Evolutionary conservation across 2,888 invertebrate genomes (phyloP), one percentile per base, ranked within the genome.

Genomic region (Drosophila setosimentum): DNA sequence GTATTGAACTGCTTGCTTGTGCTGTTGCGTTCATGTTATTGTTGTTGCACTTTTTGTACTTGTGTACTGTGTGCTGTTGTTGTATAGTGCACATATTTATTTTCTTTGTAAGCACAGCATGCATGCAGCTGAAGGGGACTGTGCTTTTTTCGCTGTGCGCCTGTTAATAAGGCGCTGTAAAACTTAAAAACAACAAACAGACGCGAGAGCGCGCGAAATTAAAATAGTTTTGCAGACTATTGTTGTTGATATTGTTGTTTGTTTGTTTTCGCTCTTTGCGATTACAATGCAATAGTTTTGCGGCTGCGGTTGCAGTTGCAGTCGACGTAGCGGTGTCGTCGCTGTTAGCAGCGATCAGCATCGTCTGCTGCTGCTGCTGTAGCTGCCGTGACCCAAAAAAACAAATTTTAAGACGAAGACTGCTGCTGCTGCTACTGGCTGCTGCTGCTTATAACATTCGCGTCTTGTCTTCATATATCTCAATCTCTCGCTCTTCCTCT

Each of bases 121-220:
- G 73, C 80, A 79, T 45, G 45, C 45, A 45, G 8, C 45, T 45
- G 63, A 50, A 57, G 42, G 51, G 49, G n/a, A 37, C 69, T 76
- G 69, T 71, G 71, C 76, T 80, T 50, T 71, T 72, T 73, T 54
- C 50, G 74, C 91, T 91, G 91, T 65, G 82, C 82, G 90, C 91
- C 91, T 92, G 92, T 79, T 92, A 86, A 80, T 72, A 78, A 80
- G 82, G 81, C 91, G 88, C 85, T 91, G 89, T 88, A 90, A 92
- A 92, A 92, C 92, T 91, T 83, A 83, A 92, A 91, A 91, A 87
- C 91, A 91, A 91, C 91, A 91, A 91, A 87, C 84, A 80, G 74
- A 78, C 68, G 77, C 71, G 74, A 73, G 74, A 73, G 77, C 76
- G 79, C 81, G 81, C 70, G 55, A 77, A 81, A 60, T 49, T 37